Base-by-base conservation (phyloP, 2,888 invertebrate genomes). In the Drosophila melanocephala region DNA sequence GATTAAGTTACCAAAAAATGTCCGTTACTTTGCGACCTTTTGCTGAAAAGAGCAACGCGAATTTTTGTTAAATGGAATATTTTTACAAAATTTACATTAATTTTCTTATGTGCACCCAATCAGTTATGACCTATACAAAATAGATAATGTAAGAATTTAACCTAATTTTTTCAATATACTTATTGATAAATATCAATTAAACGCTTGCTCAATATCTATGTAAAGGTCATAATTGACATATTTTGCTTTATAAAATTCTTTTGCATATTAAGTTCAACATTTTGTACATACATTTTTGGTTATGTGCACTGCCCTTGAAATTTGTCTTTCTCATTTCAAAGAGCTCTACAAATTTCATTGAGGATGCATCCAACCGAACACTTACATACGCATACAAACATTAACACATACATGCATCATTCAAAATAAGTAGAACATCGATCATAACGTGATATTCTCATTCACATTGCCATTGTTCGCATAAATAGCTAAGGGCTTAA, bases 211-310 rank as follows among this genome's bases (percentile, higher is more conserved):
- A 3, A 16, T 12, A 57, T 16, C 14, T n/a, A n/a, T n/a, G 32
- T 35, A 42, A 22, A 42, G 61, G 60, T 28, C 70, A 69, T 50
- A 50, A 33, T 3, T 16, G 5, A 33, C 12, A 16, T 14, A 22
- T 22, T 32, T 51, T 35, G 5, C 32, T 69, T 26, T 57, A n/a
- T 5, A 32, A 35, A 30, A 47, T 47, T 47, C 5, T 22, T 50
- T 65, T 30, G 35, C 33, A 42, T 74, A 57, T 64, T 76, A n/a
- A 47, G 53, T 58, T 72, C 3, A 39, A 75, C 56, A 76, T 79
- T 78, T 87, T 88, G 84, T 86, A 89, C 89, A 89, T 89, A 89
- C 79, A 87, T 86, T 84, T 75, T 66, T 39, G 55, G 71, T 61
- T 63, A 28, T 6, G 35, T 61, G 81, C 81, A 60, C 52, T 55